Conservation (phyloP, 2,888 invertebrate species). For the Merodon equestris region DNA sequence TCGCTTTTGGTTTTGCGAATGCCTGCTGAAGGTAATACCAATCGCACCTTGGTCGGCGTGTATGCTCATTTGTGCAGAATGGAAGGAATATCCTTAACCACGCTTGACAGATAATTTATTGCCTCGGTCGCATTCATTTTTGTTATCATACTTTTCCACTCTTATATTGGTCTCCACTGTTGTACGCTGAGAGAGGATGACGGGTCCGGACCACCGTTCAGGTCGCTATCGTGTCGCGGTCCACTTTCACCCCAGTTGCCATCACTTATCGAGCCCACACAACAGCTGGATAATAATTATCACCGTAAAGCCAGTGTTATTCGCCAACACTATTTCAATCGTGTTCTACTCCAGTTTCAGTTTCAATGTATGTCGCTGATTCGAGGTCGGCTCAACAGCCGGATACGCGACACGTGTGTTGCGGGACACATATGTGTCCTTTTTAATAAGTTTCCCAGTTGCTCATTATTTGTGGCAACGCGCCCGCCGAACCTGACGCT, state of each 20-base stretch:
- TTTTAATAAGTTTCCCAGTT: constrained; percentile 54
- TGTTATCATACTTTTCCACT: constrained; percentile 58
- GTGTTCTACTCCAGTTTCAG: no score
- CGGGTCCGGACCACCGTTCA: constrained; percentile 13
- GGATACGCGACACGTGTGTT: background rate
- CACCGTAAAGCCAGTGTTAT: constrained; percentile 9
- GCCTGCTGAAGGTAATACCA: constrained; percentile 57
- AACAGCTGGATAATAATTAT: constrained; percentile 19
- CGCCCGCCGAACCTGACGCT: constrained; percentile 49
- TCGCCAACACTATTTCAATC: no score
- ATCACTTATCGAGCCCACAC: constrained; percentile 51
- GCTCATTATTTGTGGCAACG: constrained; percentile 56
- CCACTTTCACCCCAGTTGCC: constrained; percentile 32
- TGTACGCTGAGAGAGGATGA: background rate
- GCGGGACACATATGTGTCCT: constrained; percentile 54
- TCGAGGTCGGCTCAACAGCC: no score
- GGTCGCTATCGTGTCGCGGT: constrained; percentile 47
- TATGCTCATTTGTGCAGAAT: constrained; percentile 13
- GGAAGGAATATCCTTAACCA: constrained; percentile 55
- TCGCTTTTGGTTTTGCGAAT: no score
- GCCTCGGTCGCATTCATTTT: constrained; percentile 31
- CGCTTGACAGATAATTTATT: constrained; percentile 48
- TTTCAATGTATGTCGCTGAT: no score
- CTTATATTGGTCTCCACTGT: constrained; percentile 1
- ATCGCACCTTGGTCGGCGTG: background rate